phyloP scores from a whole-genome alignment of 2,888 invertebrate species.

The Abrostola tripartita region DNA sequence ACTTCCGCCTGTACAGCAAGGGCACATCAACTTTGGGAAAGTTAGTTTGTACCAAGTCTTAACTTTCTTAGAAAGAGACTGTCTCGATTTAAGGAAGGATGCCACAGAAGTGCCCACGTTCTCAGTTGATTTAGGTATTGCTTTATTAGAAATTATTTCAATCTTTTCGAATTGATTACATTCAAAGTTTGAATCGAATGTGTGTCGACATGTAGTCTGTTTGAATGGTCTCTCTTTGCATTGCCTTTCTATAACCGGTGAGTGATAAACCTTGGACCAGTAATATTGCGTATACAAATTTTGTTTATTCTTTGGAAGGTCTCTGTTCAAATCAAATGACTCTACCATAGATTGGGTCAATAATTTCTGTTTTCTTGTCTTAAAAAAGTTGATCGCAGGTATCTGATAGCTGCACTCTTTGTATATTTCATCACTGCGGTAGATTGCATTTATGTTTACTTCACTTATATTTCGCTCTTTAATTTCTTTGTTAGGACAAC shows the following conservation, averaged over 20 bases:
- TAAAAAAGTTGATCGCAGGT: conserved; percentile 37
- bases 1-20: conserved; percentile 74
- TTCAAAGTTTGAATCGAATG: conserved; percentile 9
- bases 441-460: conserved; percentile 57
- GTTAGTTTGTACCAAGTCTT: conserved; percentile 54
- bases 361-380: conserved; percentile 17
- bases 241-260: conserved; percentile 58
- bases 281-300: conserved; percentile 49
- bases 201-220: conserved; percentile 9
- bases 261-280: conserved; percentile 73
- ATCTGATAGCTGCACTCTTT: conserved; percentile 72
- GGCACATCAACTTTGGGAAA: conserved; percentile 70
- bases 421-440: conserved; percentile 68
- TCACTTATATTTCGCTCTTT: conserved; percentile 52
- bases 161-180: conserved; percentile 11
- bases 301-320: conserved; percentile 19
- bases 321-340: conserved; percentile 21
- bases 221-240: conserved; percentile 24
- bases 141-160: conserved; percentile 7
- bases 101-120: conserved; percentile 61
- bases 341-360: conserved; percentile 8
- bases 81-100: conserved; percentile 48
- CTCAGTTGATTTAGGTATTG: conserved; percentile 49
- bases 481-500: conserved; percentile 30
- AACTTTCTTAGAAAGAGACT: conserved; percentile 28